A percentile compares a stretch with the other conserved stretches of the same genome.
Evolutionary conservation across 1,140 invertebrate genomes (phyloP).

Genomic region (Zaprionus vittiger): DNA sequence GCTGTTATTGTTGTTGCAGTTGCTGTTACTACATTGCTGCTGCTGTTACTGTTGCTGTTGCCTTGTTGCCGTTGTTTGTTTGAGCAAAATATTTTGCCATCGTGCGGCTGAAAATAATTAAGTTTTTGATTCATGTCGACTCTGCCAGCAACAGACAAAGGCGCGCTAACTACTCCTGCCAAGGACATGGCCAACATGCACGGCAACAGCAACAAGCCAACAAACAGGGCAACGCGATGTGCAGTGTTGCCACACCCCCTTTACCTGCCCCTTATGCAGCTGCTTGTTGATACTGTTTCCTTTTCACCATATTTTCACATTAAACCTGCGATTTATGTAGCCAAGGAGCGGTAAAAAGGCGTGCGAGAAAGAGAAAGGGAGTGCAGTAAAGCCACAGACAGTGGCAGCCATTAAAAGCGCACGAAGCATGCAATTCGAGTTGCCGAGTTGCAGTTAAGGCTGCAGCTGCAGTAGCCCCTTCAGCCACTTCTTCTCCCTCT

Average conservation of each 20-base stretch:
- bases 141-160: constrained; percentile 62
- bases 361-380: constrained; percentile 21
- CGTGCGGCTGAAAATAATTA: constrained; percentile 78
- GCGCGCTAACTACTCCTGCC: constrained; percentile 61
- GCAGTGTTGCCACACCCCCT: constrained; percentile 1
- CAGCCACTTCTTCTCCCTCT: too few relatives aligned
- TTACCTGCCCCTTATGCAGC: constrained; percentile 10
- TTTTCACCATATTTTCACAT: constrained; percentile 58
- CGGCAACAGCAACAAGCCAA: constrained; percentile 19
- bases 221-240: neutral
- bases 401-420: constrained; percentile 31
- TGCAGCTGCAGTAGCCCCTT: constrained; percentile 11
- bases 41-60: constrained; percentile 4
- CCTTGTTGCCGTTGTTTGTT: constrained; percentile 52
- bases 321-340: constrained; percentile 70
- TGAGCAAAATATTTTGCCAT: constrained; percentile 64
- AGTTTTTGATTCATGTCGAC: constrained; percentile 81
- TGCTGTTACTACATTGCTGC: constrained; percentile 5
- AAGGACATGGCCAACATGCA: constrained; percentile 46
- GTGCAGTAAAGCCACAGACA: constrained; percentile 38
- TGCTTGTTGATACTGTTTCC: constrained; percentile 26
- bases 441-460: constrained; percentile 35
- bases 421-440: constrained; percentile 57
- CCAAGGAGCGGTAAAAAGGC: constrained; percentile 46
- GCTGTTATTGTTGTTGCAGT: constrained; percentile 17